Evolutionary conservation across 1,140 invertebrate genomes (phyloP).

Genomic region (Aphidius gifuensis): DNA sequence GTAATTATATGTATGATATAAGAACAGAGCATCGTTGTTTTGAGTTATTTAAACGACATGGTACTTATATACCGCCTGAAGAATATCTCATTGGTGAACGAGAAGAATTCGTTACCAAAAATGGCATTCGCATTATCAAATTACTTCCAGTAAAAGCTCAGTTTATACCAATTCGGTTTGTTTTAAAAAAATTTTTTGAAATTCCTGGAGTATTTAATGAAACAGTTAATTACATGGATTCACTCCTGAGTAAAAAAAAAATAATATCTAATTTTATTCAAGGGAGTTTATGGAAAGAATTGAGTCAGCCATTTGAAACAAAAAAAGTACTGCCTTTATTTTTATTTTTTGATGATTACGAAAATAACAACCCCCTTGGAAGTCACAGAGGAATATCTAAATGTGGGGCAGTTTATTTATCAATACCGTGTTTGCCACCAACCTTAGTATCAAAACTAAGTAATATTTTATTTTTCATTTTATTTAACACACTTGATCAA

Average conservation of each 20-base stretch:
- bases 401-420: constrained; percentile 16
- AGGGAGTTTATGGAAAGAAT: constrained; percentile 9
- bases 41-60: not conserved
- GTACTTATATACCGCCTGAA: constrained; percentile 13
- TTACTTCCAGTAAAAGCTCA: constrained; percentile 3
- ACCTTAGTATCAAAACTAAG: constrained; percentile 12
- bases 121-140: not conserved
- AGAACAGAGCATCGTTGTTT: not conserved
- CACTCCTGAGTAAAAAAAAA: not conserved
- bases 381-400: constrained; percentile 17
- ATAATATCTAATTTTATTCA: constrained; percentile 16
- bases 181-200: constrained; percentile 18
- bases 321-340: constrained; percentile 8
- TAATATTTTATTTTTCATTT: constrained; percentile 22
- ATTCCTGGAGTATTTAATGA: constrained; percentile 7
- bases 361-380: constrained; percentile 17
- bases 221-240: constrained; percentile 1
- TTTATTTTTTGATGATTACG: constrained; percentile 10
- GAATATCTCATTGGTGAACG: constrained; percentile 13
- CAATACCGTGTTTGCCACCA: constrained; percentile 17
- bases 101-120: constrained; percentile 1
- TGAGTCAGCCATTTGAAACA: not conserved
- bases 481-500: constrained; percentile 37
- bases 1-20: not conserved
- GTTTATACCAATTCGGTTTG: constrained; percentile 10